Percentiles rank a stretch among this genome's conserved stretches.
phyloP scores from a whole-genome alignment of 2,888 invertebrate genomes.

The Drosophila vallismaia region DNA sequence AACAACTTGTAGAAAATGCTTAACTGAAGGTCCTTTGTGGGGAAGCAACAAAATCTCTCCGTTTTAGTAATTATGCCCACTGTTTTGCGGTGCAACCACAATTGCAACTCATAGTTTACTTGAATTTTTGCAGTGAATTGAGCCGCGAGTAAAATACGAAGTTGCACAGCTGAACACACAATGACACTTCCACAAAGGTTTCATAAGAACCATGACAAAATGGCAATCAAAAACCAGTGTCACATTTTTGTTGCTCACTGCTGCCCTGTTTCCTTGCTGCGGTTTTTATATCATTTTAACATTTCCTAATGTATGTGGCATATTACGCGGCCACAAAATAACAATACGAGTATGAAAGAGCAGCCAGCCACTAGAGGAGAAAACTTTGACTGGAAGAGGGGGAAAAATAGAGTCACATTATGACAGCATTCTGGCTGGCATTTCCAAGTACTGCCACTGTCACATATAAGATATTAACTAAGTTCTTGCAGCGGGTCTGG shows the following conservation, averaged over 20 bases:
- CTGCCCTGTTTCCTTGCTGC: conserved; percentile 46
- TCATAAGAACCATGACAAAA: conserved; percentile 37
- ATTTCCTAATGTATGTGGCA: conserved; percentile 76
- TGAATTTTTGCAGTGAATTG: conserved; percentile 75
- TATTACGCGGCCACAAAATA: conserved; percentile 55
- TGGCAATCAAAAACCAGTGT: conserved; percentile 68
- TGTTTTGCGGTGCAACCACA: conserved; percentile 52
- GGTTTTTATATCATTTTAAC: conserved; percentile 73
- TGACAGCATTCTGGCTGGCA: conserved; percentile 22
- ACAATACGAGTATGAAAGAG: conserved; percentile 37
- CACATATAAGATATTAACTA: conserved; percentile 39
- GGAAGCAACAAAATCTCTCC: background rate
- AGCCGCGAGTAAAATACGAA: conserved; percentile 75
- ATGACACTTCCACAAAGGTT: conserved; percentile 8
- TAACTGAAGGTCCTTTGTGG: background rate
- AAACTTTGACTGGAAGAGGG: conserved; percentile 12
- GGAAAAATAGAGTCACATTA: conserved; percentile 36
- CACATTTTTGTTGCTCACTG: conserved; percentile 72
- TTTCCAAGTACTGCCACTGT: conserved; percentile 38
- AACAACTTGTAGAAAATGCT: too few relatives aligned
- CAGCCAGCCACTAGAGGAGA: conserved; percentile 22
- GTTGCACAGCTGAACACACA: conserved; percentile 71
- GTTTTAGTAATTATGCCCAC: background rate
- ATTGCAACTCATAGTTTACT: conserved; percentile 71
- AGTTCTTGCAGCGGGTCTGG: conserved; percentile 41